A percentile compares a stretch with the other conserved stretches of the same genome.
Conservation (phyloP, 2,797 vertebrate species). For the Otolemur crassicaudatus region DNA sequence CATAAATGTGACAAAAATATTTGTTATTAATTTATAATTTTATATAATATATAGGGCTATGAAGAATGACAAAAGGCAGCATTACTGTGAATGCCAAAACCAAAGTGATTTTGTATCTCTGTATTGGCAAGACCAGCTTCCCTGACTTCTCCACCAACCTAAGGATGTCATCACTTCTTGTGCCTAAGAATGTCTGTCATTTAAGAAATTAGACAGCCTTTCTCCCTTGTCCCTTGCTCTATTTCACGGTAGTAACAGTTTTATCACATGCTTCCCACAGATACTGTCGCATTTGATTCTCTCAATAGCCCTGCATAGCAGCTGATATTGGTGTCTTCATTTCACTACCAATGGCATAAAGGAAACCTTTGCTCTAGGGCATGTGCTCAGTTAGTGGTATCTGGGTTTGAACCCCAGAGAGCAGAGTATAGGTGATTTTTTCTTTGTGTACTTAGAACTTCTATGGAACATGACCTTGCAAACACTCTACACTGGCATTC, state of each 20-base stretch:
- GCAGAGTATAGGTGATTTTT: background rate
- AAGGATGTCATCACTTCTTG: background rate
- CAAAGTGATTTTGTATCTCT: background rate
- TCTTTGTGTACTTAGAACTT: background rate
- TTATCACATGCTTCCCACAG: background rate
- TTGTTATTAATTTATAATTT: background rate
- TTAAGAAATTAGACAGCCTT: background rate
- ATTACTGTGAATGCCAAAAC: background rate
- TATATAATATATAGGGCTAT: background rate
- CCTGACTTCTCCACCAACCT: background rate
- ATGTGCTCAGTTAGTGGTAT: background rate
- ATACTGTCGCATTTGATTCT: background rate
- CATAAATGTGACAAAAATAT: background rate
- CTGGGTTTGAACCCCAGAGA: background rate
- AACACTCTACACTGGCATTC: background rate
- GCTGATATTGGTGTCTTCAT: background rate
- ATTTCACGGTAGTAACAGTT: background rate
- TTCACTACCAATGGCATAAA: background rate
- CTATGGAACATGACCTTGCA: background rate
- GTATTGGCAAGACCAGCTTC: background rate
- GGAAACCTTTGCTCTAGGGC: background rate
- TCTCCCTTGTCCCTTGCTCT: background rate
- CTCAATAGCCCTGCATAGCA: background rate
- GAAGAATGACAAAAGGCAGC: background rate
- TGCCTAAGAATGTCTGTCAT: background rate